phyloP scores from a whole-genome alignment of 2,113 vertebrate species.

The Trematomus loennbergii region DNA sequence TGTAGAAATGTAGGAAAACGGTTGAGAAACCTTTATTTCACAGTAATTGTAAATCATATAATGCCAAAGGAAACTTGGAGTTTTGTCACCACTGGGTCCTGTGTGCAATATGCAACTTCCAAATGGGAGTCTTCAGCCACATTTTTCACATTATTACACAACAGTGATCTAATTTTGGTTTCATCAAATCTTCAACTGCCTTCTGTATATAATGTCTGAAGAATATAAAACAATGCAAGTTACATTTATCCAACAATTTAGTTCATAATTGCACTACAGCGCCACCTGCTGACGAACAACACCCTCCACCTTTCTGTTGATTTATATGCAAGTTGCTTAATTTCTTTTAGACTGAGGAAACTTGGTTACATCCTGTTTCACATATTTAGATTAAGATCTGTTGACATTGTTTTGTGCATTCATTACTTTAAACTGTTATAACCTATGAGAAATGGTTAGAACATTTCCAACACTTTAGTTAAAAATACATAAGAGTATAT shows the following conservation, averaged over 20 bases:
- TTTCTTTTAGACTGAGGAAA: neutral
- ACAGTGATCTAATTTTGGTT: neutral
- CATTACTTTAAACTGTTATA: neutral
- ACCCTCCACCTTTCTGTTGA: neutral
- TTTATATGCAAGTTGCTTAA: neutral
- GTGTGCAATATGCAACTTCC: neutral
- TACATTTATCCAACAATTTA: neutral
- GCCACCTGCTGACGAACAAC: conserved; percentile 61
- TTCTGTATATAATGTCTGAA: neutral
- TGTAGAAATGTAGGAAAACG: neutral
- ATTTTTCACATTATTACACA: too few species aligned
- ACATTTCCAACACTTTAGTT: neutral
- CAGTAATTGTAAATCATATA: neutral
- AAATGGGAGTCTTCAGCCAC: too few species aligned
- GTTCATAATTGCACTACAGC: conserved; percentile 10
- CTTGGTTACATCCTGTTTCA: neutral
- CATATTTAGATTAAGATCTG: neutral
- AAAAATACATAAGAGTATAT: neutral
- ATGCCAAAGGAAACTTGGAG: neutral
- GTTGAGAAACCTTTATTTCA: neutral
- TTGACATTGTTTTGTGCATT: neutral
- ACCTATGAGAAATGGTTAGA: neutral
- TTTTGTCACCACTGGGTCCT: neutral
- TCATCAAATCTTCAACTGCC: too few species aligned
- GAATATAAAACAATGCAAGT: neutral